A percentile compares a stretch with the other conserved stretches of the same genome.
Conservation (phyloP, 2,113 vertebrate species). For the Paraplagusia blochii region DNA sequence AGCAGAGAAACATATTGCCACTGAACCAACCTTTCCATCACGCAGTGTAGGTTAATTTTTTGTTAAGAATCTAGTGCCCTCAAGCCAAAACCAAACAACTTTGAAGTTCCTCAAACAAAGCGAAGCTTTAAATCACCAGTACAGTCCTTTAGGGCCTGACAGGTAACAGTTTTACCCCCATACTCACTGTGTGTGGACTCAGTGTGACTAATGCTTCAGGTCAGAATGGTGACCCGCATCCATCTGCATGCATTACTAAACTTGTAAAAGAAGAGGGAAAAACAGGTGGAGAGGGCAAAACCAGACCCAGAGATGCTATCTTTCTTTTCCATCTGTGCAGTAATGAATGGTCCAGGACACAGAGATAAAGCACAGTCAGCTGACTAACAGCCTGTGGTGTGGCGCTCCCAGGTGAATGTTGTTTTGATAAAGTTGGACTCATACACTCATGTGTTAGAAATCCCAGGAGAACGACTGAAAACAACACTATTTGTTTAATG, state of each 20-base stretch:
- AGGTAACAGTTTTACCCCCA: constrained; percentile 33
- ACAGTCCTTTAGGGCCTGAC: constrained; percentile 34
- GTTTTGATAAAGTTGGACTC: neutral
- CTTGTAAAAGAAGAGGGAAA: neutral
- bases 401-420: neutral
- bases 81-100: constrained; percentile 16
- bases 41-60: constrained; percentile 5
- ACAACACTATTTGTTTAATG: too few relatives aligned
- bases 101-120: constrained; percentile 37
- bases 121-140: constrained; percentile 42
- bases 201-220: constrained; percentile 42
- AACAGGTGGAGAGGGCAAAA: constrained; percentile 25
- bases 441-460: constrained; percentile 1
- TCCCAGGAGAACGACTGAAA: too few relatives aligned
- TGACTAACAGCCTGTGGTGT: neutral
- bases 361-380: constrained; percentile 32
- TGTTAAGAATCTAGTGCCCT: constrained; percentile 19
- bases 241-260: constrained; percentile 27
- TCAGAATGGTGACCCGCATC: constrained; percentile 30
- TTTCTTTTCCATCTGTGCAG: constrained; percentile 38
- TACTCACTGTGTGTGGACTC: constrained; percentile 32
- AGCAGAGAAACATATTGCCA: neutral
- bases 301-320: constrained; percentile 58
- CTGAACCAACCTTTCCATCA: constrained; percentile 1
- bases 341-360: constrained; percentile 20